phyloP scores from a whole-genome alignment of 2,113 vertebrate genomes.

The Lynx canadensis region DNA sequence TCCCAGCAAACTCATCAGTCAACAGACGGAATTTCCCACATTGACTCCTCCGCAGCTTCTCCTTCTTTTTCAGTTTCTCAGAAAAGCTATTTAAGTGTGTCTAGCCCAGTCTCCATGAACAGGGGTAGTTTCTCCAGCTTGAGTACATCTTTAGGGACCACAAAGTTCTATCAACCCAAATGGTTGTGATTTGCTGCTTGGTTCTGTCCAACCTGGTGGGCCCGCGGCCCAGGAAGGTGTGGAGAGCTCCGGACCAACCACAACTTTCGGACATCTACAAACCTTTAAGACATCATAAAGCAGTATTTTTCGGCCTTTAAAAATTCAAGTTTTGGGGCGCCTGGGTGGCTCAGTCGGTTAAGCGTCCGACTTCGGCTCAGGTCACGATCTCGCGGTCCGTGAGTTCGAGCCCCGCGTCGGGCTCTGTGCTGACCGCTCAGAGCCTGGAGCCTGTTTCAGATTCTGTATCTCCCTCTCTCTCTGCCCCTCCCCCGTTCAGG shows the following conservation, averaged over 20 bases:
- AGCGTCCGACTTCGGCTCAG: no score
- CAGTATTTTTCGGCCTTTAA: not conserved
- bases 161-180: not conserved
- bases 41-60: not conserved
- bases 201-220: not conserved
- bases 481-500: no score
- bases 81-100: conserved; percentile 8
- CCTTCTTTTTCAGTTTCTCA: not conserved
- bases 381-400: no score
- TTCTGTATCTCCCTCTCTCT: no score
- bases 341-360: no score
- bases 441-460: no score
- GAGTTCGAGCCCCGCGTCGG: no score
- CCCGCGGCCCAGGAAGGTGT: not conserved
- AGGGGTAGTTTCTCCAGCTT: not conserved
- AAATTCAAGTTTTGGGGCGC: not conserved
- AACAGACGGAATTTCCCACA: not conserved
- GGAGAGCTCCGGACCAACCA: not conserved
- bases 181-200: not conserved
- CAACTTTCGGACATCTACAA: not conserved
- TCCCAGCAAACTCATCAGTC: not conserved
- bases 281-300: not conserved
- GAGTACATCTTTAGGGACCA: not conserved
- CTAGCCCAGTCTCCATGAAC: not conserved
- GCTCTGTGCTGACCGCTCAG: no score